Percentiles rank a stretch among this genome's conserved stretches.
Evolutionary conservation across 2,113 vertebrate species (phyloP).

Genomic region (Pachycephala philippinensis): DNA sequence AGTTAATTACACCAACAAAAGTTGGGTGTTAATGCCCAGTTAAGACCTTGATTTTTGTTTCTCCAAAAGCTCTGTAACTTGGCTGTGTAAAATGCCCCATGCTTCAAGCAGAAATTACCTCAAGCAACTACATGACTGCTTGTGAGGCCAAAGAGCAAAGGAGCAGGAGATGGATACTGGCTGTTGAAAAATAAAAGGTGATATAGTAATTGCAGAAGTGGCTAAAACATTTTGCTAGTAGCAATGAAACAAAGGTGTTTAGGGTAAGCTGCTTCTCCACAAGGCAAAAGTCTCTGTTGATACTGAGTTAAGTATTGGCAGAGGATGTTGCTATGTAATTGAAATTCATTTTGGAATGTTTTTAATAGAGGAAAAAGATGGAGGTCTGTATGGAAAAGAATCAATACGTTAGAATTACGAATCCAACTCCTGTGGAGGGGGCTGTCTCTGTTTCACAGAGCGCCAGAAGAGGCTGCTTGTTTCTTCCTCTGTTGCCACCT

Average conservation of each 20-base stretch:
- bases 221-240: not conserved
- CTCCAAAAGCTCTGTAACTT: not conserved
- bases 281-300: not conserved
- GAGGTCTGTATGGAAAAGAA: not conserved
- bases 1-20: not conserved
- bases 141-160: not conserved
- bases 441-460: not conserved
- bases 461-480: not conserved
- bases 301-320: not conserved
- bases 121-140: not conserved
- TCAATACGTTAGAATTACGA: not conserved
- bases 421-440: fast-evolving
- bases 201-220: not conserved
- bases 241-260: not conserved
- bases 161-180: not conserved
- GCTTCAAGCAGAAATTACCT: not conserved
- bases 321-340: not conserved
- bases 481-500: not conserved
- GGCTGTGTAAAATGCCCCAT: not conserved
- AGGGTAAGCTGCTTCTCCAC: not conserved
- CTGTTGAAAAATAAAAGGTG: not conserved
- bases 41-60: not conserved
- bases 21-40: not conserved
- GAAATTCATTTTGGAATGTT: not conserved
- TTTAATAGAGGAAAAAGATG: not conserved